These are phyloP conservation scores for Lycocorax pyrrhopterus DNA, from an alignment of 2,113 vertebrate species.

Conservation along the genomic window DNA sequence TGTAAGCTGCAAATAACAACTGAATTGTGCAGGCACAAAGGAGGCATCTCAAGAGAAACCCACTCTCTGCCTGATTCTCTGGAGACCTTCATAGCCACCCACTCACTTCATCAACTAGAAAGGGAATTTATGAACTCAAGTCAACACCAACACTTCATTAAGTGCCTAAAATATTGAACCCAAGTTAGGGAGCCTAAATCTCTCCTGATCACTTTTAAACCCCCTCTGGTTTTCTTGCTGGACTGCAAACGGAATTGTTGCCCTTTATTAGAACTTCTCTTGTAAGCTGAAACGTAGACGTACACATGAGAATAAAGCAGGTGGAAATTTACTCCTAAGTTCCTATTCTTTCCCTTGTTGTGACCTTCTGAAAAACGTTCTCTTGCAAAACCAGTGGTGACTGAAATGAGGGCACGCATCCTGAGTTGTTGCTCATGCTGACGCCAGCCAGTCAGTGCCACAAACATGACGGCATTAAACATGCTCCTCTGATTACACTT, in stretches of 20 bases:
- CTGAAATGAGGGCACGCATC: neutral
- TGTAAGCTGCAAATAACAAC: neutral
- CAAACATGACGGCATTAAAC: neutral
- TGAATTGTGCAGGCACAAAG: neutral
- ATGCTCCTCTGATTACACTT: constrained; percentile 16
- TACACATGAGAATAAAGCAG: neutral
- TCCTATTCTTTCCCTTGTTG: neutral
- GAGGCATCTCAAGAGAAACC: neutral
- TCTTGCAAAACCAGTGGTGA: neutral
- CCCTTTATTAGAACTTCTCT: neutral
- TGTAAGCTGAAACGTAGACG: neutral
- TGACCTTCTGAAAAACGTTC: neutral
- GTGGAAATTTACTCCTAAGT: neutral
- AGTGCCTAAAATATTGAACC: neutral
- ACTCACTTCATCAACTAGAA: neutral
- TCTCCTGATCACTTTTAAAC: neutral
- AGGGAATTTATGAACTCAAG: neutral
- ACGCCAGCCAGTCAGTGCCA: neutral
- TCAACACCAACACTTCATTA: neutral
- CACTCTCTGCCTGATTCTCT: neutral
- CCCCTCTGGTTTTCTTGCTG: neutral
- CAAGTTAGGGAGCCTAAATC: neutral
- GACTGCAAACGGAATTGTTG: neutral
- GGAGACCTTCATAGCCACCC: neutral
- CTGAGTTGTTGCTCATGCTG: neutral